These are phyloP conservation scores for Caenorhabditis uteleia DNA, from an alignment of 2,888 invertebrate species.

Conservation along the genomic window DNA sequence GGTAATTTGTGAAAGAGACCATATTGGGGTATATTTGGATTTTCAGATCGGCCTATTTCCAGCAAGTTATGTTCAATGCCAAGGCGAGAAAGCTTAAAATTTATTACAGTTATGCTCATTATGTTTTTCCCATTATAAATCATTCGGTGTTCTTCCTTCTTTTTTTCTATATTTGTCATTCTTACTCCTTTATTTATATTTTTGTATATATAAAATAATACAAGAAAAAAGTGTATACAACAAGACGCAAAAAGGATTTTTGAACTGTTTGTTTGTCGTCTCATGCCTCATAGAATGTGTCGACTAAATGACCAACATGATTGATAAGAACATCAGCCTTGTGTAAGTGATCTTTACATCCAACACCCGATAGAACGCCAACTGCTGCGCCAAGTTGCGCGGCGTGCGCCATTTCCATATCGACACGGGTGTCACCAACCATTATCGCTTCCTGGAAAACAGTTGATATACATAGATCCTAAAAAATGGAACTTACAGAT, in stretches of 20 bases:
- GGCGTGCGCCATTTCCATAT: constrained; percentile 71
- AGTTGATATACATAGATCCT: not conserved
- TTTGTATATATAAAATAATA: too few relatives aligned
- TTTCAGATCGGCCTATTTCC: constrained; percentile 62
- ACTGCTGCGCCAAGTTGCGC: constrained; percentile 71
- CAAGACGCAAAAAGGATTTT: not conserved
- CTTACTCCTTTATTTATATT: too few relatives aligned
- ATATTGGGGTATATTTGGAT: not conserved
- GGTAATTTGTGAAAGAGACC: not conserved
- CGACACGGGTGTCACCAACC: constrained; percentile 72
- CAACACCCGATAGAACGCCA: constrained; percentile 71
- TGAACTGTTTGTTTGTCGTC: not conserved
- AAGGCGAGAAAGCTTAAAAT: constrained; percentile 12
- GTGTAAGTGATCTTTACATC: constrained; percentile 59
- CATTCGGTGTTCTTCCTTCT: constrained; percentile 25
- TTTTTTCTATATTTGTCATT: too few relatives aligned
- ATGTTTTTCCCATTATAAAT: constrained; percentile 7
- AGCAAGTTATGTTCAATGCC: constrained; percentile 60
- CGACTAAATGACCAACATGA: constrained; percentile 29
- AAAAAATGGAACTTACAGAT: constrained; percentile 32
- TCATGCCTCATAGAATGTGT: constrained; percentile 30
- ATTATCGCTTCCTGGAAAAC: constrained; percentile 69
- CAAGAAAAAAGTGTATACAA: not conserved
- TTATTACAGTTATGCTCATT: constrained; percentile 2
- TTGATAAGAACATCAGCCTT: constrained; percentile 57